A percentile compares a stretch with the other conserved stretches of the same genome.
Evolutionary conservation across 2,888 invertebrate species (phyloP).

Genomic region (Petrolisthes manimaculis): DNA sequence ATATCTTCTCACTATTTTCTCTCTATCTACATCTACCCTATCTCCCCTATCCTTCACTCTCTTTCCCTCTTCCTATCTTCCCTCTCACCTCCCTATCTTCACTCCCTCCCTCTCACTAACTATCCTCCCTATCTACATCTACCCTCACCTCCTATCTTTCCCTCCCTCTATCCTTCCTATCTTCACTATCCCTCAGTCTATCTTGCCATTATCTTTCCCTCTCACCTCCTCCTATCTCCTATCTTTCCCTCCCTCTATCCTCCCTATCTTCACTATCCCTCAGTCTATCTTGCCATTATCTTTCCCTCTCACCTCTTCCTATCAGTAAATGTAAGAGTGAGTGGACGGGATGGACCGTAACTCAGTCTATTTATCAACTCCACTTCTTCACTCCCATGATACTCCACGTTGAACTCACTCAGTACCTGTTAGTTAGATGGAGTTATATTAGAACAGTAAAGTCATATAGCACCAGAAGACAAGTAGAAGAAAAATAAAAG

Average conservation of each 20-base stretch:
- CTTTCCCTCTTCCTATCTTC: slow-evolving; percentile 79
- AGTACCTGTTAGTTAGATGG: slow-evolving; percentile 23
- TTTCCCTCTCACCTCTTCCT: not conserved
- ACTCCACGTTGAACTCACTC: slow-evolving; percentile 39
- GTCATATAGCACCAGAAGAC: no score
- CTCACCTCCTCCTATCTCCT: not conserved
- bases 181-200: no score
- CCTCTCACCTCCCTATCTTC: no score
- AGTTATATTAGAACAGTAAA: no score
- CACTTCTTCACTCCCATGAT: slow-evolving; percentile 40
- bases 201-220: not conserved
- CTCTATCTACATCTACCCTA: not conserved
- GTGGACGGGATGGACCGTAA: slow-evolving; percentile 42
- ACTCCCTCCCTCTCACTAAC: no score
- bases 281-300: not conserved
- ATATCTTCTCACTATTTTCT: no score
- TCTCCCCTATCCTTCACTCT: no score
- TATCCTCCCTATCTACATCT: no score
- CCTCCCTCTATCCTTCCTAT: no score
- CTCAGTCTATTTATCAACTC: slow-evolving; percentile 43
- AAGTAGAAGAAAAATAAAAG: no score
- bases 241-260: not conserved
- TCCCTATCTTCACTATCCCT: not conserved
- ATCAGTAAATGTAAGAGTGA: slow-evolving; percentile 44
- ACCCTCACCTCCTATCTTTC: slow-evolving; percentile 76